Base-by-base conservation (phyloP, 2,888 invertebrate species). In the Caenorhabditis becei region DNA sequence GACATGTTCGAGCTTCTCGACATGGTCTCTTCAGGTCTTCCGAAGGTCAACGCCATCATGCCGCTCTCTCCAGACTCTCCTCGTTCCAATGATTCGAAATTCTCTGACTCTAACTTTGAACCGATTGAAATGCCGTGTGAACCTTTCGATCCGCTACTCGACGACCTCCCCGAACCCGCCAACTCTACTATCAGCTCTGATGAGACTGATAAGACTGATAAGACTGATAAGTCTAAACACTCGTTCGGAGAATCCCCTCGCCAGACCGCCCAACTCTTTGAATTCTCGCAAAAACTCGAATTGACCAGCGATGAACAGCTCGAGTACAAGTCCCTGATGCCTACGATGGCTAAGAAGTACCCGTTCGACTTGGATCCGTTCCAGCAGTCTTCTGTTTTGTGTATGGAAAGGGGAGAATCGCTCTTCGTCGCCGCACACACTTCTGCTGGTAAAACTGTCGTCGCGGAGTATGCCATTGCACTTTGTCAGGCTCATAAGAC, bases 401-500 rank as follows among this genome's bases (percentile, higher is more conserved):
- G 95, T 91, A 92, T 99, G 69, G 98, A 99, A 92, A 95, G 82
- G 20, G 83, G 96, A 16, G 95, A 96, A 88, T 96, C 96, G 91
- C 96, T 99, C 0, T 98, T 99, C 92, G 97, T 99, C 0, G 97
- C 99, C 0, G 99, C 99, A 0, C 99, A 99, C 91, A 99, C 99
- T 0, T 99, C 99, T 0, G 99, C 99, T 10, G 86, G 93, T 8
- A 99, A 99, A 93, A 99, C 99, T 0, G 98, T 97, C 0, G 97
- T 99, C 0, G 99, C 99, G 0, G 99, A 99, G 92, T 99, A 99
- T 92, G 99, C 99, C 0, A 97, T 99, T 86, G 98, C 98, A 0
- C 93, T 99, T 90, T 96, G 97, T 0, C 94, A 95, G 89, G 94
- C 95, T n/a, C 89, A 90, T 70, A 84, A 85, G 41, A 90, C 90